Evolutionary conservation across 2,797 vertebrate genomes (phyloP).

Genomic region (Morelia viridis): DNA sequence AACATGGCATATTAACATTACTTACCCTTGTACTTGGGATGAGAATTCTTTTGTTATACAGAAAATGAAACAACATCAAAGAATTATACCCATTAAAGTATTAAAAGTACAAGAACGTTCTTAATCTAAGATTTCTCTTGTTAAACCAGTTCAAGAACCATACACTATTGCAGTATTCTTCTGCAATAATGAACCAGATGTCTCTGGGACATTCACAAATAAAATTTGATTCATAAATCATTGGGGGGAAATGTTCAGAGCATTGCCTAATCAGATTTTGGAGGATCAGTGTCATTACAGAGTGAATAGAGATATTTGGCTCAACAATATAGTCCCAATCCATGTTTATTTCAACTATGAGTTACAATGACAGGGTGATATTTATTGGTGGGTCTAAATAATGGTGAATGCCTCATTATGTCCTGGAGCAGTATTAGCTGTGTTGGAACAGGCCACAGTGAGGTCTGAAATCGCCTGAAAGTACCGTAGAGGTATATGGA

Average conservation of each 20-base stretch:
- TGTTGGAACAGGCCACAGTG: too few species aligned
- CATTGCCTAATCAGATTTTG: neutral
- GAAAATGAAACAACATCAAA: neutral
- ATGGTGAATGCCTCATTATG: too few species aligned
- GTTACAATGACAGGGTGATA: too few species aligned
- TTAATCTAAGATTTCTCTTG: neutral
- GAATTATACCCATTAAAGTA: neutral
- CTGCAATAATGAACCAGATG: neutral
- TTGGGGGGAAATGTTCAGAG: neutral
- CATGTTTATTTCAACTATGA: neutral
- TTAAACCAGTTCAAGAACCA: neutral
- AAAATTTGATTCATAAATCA: neutral
- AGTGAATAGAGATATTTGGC: neutral
- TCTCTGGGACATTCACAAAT: neutral
- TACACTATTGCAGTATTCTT: neutral
- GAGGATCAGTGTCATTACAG: neutral
- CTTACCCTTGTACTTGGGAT: slow-evolving; percentile 19
- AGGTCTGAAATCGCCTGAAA: too few species aligned
- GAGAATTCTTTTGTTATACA: neutral
- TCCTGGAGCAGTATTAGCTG: too few species aligned
- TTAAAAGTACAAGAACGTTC: neutral
- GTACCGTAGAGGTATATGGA: too few species aligned
- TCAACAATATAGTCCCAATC: neutral
- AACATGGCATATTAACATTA: slow-evolving; percentile 32
- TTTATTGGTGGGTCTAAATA: too few species aligned